Conservation (phyloP, 2,113 vertebrate species). For the rabbit (Oryctolagus cuniculus) region DNA sequence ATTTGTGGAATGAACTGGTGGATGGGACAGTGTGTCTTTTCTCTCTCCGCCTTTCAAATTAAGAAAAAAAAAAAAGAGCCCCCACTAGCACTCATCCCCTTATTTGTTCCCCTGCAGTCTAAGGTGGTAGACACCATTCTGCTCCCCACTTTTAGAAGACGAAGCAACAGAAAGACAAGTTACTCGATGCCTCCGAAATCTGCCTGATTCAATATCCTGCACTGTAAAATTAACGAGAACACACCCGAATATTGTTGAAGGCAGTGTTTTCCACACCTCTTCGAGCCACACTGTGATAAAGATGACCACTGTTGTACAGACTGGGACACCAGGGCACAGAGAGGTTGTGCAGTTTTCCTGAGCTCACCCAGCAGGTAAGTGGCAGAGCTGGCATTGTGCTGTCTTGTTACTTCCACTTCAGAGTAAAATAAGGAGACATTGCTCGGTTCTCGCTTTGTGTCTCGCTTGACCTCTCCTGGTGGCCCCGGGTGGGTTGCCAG, state of each 20-base stretch:
- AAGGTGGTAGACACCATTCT: not conserved
- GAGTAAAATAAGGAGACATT: not conserved
- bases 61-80: too few species aligned
- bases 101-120: too few species aligned
- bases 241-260: not conserved
- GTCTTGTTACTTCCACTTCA: not conserved
- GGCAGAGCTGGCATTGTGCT: not conserved
- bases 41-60: too few species aligned
- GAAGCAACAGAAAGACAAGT: not conserved
- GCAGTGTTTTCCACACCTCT: not conserved
- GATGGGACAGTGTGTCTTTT: too few species aligned
- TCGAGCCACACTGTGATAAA: not conserved
- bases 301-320: not conserved
- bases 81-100: not conserved
- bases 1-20: too few species aligned
- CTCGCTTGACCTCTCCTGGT: not conserved
- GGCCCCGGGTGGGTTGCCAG: not conserved
- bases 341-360: not conserved
- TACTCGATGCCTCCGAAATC: not conserved
- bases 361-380: not conserved
- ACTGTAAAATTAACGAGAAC: rapidly evolving
- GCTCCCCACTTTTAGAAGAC: not conserved
- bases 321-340: not conserved
- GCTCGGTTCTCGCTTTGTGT: not conserved
- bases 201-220: not conserved